Evolutionary conservation across 2,113 vertebrate genomes (phyloP).

Genomic region (Sphyrna mokarran): DNA sequence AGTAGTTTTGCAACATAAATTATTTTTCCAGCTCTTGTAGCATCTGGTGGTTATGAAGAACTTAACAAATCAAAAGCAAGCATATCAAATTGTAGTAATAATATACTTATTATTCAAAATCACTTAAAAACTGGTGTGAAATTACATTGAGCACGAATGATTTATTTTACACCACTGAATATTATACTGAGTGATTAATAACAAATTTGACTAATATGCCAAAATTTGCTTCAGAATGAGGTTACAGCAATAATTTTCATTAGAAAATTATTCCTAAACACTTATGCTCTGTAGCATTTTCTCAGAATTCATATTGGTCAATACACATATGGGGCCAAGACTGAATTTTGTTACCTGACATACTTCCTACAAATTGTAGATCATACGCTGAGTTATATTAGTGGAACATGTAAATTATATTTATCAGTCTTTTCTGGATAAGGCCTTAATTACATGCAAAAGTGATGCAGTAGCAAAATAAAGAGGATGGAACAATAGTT

Average conservation of each 20-base stretch:
- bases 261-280: background rate
- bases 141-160: background rate
- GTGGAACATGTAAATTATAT: background rate
- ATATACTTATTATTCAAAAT: background rate
- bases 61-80: slow-evolving; percentile 16
- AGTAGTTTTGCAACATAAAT: slow-evolving; percentile 39
- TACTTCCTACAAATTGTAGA: background rate
- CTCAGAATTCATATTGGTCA: background rate
- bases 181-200: background rate
- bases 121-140: background rate
- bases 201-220: background rate
- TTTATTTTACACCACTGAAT: background rate
- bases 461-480: background rate
- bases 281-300: background rate
- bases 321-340: background rate
- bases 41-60: background rate
- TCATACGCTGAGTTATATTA: background rate
- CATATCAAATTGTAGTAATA: background rate
- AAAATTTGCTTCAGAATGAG: background rate
- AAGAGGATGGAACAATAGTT: background rate
- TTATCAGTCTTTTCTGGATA: background rate
- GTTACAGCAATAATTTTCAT: too few relatives aligned
- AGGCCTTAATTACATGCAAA: background rate
- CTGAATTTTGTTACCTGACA: background rate
- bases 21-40: background rate